These are phyloP conservation scores for Bradypodion pumilum DNA, from an alignment of 2,797 vertebrate species.

Conservation along the genomic window DNA sequence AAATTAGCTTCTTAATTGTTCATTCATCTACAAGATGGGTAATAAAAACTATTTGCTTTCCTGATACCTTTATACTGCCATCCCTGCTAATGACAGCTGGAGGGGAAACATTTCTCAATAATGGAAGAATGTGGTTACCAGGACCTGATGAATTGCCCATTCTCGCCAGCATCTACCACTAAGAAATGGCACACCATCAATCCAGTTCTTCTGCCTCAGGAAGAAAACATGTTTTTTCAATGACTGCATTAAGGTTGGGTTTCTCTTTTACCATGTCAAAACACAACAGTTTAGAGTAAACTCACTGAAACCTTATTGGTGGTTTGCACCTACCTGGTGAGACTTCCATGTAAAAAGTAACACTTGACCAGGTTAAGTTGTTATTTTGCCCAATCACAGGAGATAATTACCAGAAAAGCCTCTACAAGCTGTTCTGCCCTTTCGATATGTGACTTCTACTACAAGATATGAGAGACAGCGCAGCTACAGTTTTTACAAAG, in stretches of 20 bases:
- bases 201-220: neutral
- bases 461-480: neutral
- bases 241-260: no score
- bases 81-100: neutral
- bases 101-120: neutral
- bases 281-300: neutral
- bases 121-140: neutral
- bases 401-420: neutral
- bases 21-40: neutral
- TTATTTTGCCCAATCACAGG: neutral
- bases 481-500: slow-evolving; percentile 18
- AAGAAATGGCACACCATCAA: neutral
- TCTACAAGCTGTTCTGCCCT: neutral
- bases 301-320: neutral
- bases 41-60: neutral
- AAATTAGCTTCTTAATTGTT: neutral
- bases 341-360: neutral
- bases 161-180: neutral
- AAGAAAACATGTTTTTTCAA: neutral
- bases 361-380: neutral
- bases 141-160: neutral
- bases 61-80: neutral
- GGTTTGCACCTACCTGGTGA: neutral
- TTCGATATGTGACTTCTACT: neutral
- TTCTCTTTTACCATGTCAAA: neutral